Evolutionary conservation across 2,888 invertebrate species (phyloP).

Genomic region (Cheilosia vernalis): DNA sequence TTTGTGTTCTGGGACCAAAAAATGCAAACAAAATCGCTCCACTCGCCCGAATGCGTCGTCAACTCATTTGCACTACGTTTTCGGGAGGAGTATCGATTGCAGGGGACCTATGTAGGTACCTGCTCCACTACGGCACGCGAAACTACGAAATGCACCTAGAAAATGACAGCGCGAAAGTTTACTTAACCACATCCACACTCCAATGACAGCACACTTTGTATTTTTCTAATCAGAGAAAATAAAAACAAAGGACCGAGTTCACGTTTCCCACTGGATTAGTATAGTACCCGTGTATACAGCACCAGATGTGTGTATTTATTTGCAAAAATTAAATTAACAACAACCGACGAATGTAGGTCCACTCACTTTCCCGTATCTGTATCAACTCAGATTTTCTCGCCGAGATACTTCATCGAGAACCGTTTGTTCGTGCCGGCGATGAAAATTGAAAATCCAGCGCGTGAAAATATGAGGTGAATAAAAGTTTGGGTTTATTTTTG

Average conservation of each 20-base stretch:
- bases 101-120: slow-evolving; percentile 3
- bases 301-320: background rate
- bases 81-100: slow-evolving; percentile 61
- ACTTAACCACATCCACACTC: slow-evolving; percentile 14
- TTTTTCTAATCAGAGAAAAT: slow-evolving; percentile 27
- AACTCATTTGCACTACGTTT: slow-evolving; percentile 55
- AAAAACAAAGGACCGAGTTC: slow-evolving; percentile 23
- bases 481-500: slow-evolving; percentile 45
- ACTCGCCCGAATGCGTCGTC: slow-evolving; percentile 48
- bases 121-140: slow-evolving; percentile 2
- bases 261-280: background rate
- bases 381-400: slow-evolving; percentile 77
- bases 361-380: slow-evolving; percentile 78
- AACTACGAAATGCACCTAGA: slow-evolving; percentile 5
- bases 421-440: slow-evolving; percentile 44
- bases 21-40: slow-evolving; percentile 10
- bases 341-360: slow-evolving; percentile 76
- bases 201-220: slow-evolving; percentile 1
- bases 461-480: slow-evolving; percentile 26
- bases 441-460: slow-evolving; percentile 12
- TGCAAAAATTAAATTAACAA: slow-evolving; percentile 63
- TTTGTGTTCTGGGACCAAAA: slow-evolving; percentile 21
- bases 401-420: slow-evolving; percentile 44
- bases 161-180: slow-evolving; percentile 30
- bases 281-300: slow-evolving; percentile 10